These are phyloP conservation scores for Phoxinus dragarum DNA, from an alignment of 2,797 vertebrate genomes.

Conservation along the genomic window DNA sequence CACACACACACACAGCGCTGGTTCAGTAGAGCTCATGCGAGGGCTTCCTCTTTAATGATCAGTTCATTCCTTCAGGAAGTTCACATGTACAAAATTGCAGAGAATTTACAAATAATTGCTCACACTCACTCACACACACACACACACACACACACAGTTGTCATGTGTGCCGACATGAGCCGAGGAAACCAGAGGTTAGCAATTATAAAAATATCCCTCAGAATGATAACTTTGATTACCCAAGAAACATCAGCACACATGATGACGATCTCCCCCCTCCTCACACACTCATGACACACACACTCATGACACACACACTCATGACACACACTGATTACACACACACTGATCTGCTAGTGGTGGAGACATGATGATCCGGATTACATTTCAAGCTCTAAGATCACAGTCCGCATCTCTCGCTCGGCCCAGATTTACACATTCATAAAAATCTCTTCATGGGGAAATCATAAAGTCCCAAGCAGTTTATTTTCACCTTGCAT, in stretches of 20 bases:
- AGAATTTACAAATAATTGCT: slow-evolving; percentile 41
- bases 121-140: no score
- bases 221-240: not conserved
- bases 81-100: slow-evolving; percentile 86
- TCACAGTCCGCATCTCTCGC: not conserved
- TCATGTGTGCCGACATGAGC: not conserved
- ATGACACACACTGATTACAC: not conserved
- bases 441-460: slow-evolving; percentile 37
- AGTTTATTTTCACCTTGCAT: slow-evolving; percentile 76
- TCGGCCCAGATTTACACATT: not conserved
- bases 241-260: not conserved
- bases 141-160: not conserved
- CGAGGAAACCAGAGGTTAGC: not conserved
- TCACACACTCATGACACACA: not conserved
- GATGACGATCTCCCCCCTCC: not conserved
- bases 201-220: slow-evolving; percentile 19
- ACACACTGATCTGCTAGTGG: no score
- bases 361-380: not conserved
- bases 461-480: slow-evolving; percentile 75
- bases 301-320: no score
- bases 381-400: not conserved
- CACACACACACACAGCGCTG: no score
- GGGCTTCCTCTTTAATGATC: slow-evolving; percentile 52
- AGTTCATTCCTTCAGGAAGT: slow-evolving; percentile 84
- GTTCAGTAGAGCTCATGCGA: slow-evolving; percentile 3